Base-by-base conservation (phyloP, 2,888 invertebrate species). In the Antheraea assamensis region DNA sequence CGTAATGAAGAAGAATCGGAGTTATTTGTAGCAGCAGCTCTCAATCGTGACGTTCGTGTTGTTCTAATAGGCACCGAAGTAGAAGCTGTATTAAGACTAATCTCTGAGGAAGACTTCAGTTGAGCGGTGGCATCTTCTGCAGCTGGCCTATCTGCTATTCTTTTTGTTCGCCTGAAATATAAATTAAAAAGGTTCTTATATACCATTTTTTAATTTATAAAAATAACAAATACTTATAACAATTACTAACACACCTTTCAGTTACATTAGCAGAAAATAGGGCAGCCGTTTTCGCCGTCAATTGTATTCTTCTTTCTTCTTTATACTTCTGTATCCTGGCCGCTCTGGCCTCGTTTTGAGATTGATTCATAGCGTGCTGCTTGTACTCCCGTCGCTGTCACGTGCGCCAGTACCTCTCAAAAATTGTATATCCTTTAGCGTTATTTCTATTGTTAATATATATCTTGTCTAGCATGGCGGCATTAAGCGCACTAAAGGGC, bases 261-360 rank as follows among this genome's bases (percentile, higher is more conserved):
- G 94, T 93, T 76, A 97, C 95, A 86, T 96, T 95, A 74, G 96
- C 96, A 78, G 96, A 96, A 84, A 97, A 95, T 80, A 97, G 95
- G 75, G 92, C 90, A 64, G 93, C 93, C 71, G 94, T 93, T 81
- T 95, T 95, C n/a, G 95, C 95, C 61, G 96, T 96, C 76, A 97
- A 91, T 87, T 97, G 97, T 81, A 95, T 95, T 76, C 96, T 95
- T 74, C 97, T 93, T 85, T 97, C 96, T 83, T 97, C 97, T 87
- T 97, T 97, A 89, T 97, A 97, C 81, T 95, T 95, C 81, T 96
- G 96, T 82, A 97, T 96, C 85, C 97, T 94, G 88, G 96, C 96
- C 85, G 95, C 94, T 78, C 95, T 91, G 87, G 92, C 95, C 87
- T 95, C 95, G 79, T 95, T 95, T 76, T 88, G 90, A 75, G 92